Base-by-base conservation (phyloP, 2,113 vertebrate genomes). In the Plotosus lineatus region DNA sequence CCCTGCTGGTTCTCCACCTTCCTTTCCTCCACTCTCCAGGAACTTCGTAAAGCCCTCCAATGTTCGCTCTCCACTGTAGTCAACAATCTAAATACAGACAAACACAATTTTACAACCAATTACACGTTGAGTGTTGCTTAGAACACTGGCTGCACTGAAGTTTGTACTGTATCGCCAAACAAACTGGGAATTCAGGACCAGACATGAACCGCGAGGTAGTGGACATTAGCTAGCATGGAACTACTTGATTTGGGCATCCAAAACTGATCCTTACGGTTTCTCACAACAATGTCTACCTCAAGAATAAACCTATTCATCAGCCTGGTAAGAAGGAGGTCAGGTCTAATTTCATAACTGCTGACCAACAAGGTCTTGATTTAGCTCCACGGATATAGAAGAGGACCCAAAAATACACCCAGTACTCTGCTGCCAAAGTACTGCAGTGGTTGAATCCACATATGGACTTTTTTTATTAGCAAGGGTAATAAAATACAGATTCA, bases 51-150 rank as follows among this genome's bases (percentile, higher is more conserved):
- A 98, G 40, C 96, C 96, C 11, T 98, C 97, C 79, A 99, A 85
- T 0, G 97, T 98, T 90, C 98, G 94, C 89, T 99, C 98, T 0
- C 97, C 98, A 0, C 97, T 99, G 86, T 98, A 99, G 56, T 99
- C 97, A 17, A 99, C 94, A 55, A 99, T 94, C 98, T 99, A 42
- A 5, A 5, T n/a, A 71, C 8, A 66, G 3, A 61, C 14, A 19
- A n/a, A 40, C 4, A 33, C 17, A 2, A 3, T 8, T 21, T 31
- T 38, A 50, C 11, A 55, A 46, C 38, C 1, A 12, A 7, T 7
- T 12, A 31, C 31, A 9, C 9, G 6, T 55, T 15, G 6, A 9
- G 19, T 26, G 5, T n/a, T 28, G 21, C 11, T 23, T 48, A 60
- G 17, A 55, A 51, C 1, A 17, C 51, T 14, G 55, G 51, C 68